phyloP scores from a whole-genome alignment of 1,140 invertebrate genomes.

The Oryzaephilus surinamensis region DNA sequence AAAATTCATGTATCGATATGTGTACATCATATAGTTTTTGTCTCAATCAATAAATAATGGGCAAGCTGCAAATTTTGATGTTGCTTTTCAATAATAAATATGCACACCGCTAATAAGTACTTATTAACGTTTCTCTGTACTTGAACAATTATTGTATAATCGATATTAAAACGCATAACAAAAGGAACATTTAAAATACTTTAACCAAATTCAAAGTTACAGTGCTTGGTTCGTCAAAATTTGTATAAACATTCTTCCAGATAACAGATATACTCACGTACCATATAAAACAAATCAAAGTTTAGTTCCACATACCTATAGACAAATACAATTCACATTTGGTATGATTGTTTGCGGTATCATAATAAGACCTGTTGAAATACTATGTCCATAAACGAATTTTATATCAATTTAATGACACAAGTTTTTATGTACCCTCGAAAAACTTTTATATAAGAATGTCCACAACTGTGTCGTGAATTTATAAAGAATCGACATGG shows the following conservation, averaged over 20 bases:
- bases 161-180: no score
- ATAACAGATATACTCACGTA: constrained; percentile 3
- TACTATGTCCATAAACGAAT: constrained; percentile 9
- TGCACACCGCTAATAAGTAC: no score
- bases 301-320: constrained; percentile 4
- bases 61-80: constrained; percentile 7
- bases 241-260: not conserved
- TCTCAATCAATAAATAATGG: not conserved
- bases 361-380: constrained; percentile 8
- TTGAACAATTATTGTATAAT: no score
- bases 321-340: constrained; percentile 3
- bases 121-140: no score
- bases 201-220: no score
- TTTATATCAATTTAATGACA: constrained; percentile 14
- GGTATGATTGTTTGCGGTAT: no score
- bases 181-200: no score
- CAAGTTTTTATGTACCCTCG: constrained; percentile 8
- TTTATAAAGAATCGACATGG: no score
- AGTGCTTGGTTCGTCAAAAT: no score
- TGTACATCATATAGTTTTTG: not conserved
- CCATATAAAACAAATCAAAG: constrained; percentile 7
- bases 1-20: not conserved
- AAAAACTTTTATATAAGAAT: constrained; percentile 12
- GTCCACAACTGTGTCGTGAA: constrained; percentile 11
- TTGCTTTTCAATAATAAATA: no score